These are phyloP conservation scores for Danionella cerebrum DNA, from an alignment of 2,113 vertebrate genomes.

Conservation along the genomic window DNA sequence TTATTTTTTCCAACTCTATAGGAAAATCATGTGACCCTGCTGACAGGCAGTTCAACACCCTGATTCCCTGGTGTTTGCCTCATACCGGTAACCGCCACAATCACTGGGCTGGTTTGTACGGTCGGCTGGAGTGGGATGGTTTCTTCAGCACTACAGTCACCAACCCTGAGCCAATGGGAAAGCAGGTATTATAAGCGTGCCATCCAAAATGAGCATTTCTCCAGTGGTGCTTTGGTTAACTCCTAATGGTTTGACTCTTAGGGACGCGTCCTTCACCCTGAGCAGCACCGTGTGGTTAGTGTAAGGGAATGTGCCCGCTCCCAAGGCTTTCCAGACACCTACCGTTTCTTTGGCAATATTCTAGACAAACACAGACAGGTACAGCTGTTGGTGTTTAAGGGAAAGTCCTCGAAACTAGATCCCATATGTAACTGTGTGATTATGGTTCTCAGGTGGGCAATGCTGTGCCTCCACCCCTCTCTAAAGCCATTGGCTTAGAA, in stretches of 20 bases:
- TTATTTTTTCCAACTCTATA: not conserved
- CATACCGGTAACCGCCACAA: conserved; percentile 96
- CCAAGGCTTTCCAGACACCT: conserved; percentile 92
- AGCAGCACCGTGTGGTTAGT: conserved; percentile 94
- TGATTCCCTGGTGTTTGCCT: conserved; percentile 94
- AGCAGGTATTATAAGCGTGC: conserved; percentile 70
- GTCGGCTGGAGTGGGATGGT: conserved; percentile 90
- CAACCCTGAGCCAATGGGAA: conserved; percentile 97
- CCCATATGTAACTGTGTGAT: not conserved
- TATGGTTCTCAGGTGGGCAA: conserved; percentile 75
- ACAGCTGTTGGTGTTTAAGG: not conserved
- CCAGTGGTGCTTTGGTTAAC: no score
- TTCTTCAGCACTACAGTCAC: conserved; percentile 98
- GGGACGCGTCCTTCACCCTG: conserved; percentile 88
- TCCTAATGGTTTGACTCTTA: conserved; percentile 30
- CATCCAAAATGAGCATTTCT: no score
- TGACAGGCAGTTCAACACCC: conserved; percentile 89
- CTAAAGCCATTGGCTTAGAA: conserved; percentile 87
- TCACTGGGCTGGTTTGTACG: conserved; percentile 94
- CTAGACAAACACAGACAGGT: conserved; percentile 96
- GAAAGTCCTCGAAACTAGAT: not conserved
- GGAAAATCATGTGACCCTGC: conserved; percentile 82
- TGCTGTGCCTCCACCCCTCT: conserved; percentile 84
- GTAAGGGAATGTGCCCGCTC: conserved; percentile 90
- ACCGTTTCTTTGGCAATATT: conserved; percentile 87